These are phyloP conservation scores for Deroplatys truncata DNA, from an alignment of 2,888 invertebrate species.

Conservation along the genomic window DNA sequence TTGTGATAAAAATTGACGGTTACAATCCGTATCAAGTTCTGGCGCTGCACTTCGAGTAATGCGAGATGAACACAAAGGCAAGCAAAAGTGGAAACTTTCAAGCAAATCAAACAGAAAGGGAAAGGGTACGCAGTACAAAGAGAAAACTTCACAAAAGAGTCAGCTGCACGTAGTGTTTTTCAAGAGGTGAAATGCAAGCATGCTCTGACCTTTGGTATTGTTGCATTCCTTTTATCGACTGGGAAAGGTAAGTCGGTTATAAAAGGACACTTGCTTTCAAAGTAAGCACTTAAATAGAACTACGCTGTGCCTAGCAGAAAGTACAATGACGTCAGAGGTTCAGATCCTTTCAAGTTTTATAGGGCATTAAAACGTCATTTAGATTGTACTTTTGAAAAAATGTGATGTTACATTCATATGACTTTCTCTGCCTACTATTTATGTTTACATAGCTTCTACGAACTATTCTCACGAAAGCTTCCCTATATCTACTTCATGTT, in stretches of 20 bases:
- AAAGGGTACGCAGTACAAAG: neutral
- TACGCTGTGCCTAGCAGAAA: neutral
- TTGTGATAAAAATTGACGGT: neutral
- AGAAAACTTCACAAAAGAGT: neutral
- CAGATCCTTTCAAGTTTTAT: too few relatives aligned
- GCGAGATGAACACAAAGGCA: neutral
- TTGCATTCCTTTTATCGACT: neutral
- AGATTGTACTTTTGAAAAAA: too few relatives aligned
- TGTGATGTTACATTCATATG: too few relatives aligned
- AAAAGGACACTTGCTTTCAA: neutral
- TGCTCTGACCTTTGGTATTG: neutral
- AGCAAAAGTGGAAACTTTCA: neutral
- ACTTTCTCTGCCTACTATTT: too few relatives aligned
- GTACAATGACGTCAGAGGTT: neutral
- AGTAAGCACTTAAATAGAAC: neutral
- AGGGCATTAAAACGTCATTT: too few relatives aligned
- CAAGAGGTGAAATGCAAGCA: neutral
- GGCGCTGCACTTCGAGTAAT: neutral
- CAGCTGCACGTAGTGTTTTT: neutral
- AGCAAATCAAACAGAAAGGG: neutral
- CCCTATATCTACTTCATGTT: too few relatives aligned
- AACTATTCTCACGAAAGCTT: too few relatives aligned
- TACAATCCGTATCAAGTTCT: neutral
- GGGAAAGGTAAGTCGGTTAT: neutral
- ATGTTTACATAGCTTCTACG: too few relatives aligned